Evolutionary conservation across 2,113 vertebrate genomes (phyloP).

Genomic region (Rhombomys opimus): DNA sequence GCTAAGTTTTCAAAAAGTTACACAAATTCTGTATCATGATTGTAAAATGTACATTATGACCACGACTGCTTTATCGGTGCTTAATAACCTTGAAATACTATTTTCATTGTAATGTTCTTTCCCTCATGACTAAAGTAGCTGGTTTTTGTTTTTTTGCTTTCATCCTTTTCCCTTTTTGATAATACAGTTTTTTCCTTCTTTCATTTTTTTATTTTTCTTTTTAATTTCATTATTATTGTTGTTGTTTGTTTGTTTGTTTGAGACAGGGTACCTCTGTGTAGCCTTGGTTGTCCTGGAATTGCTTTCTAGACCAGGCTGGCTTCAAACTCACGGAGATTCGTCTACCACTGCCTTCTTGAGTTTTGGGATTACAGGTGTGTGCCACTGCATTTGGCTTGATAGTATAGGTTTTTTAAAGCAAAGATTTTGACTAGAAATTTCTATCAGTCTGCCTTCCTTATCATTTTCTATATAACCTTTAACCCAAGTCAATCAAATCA

Average conservation of each 20-base stretch:
- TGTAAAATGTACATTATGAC: slow-evolving; percentile 29
- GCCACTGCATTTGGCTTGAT: background rate
- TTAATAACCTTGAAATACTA: slow-evolving; percentile 31
- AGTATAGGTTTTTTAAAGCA: background rate
- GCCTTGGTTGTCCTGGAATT: too few species aligned
- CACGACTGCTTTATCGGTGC: background rate
- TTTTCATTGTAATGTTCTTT: slow-evolving; percentile 36
- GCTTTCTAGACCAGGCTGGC: too few species aligned
- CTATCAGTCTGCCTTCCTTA: background rate
- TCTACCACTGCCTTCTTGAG: too few species aligned
- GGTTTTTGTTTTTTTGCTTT: slow-evolving; percentile 31
- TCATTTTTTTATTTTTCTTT: too few species aligned
- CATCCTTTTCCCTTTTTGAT: background rate
- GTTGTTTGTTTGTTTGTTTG: too few species aligned
- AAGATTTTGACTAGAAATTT: slow-evolving; percentile 8
- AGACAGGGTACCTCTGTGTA: too few species aligned
- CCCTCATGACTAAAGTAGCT: background rate
- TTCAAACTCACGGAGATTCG: too few species aligned
- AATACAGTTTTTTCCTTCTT: background rate
- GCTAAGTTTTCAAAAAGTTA: background rate
- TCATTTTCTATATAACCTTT: background rate
- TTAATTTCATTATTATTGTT: too few species aligned
- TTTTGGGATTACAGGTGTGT: too few species aligned
- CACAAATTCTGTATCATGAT: background rate
- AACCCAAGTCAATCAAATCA: background rate